Percentiles rank a stretch among this genome's conserved stretches.
phyloP scores from a whole-genome alignment of 1,140 invertebrate genomes.

The Pissodes strobi region DNA sequence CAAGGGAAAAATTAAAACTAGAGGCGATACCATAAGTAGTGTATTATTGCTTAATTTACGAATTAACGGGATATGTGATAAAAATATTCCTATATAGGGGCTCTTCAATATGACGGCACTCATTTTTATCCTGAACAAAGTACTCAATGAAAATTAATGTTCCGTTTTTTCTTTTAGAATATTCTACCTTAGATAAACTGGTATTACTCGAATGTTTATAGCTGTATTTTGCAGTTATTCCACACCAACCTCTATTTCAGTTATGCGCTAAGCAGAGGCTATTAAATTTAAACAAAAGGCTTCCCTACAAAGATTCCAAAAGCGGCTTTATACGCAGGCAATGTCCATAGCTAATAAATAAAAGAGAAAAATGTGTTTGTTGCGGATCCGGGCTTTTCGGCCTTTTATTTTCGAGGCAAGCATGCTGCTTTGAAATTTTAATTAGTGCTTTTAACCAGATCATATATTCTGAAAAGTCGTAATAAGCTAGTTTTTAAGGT shows the following conservation, averaged over 20 bases:
- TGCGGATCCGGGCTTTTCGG: constrained; percentile 9
- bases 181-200: too few relatives aligned
- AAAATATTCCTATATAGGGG: too few relatives aligned
- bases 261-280: background rate
- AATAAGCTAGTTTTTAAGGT: too few relatives aligned
- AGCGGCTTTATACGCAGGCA: constrained; percentile 4
- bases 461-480: too few relatives aligned
- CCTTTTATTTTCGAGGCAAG: background rate
- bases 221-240: background rate
- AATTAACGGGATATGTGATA: too few relatives aligned
- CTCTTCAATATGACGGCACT: too few relatives aligned
- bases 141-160: too few relatives aligned
- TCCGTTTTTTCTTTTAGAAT: too few relatives aligned
- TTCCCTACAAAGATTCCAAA: constrained; percentile 2
- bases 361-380: constrained; percentile 20
- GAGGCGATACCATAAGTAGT: too few relatives aligned
- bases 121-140: too few relatives aligned
- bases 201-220: background rate
- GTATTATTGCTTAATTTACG: too few relatives aligned
- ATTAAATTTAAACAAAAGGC: constrained; percentile 10
- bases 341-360: constrained; percentile 17
- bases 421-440: constrained; percentile 11
- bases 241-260: background rate
- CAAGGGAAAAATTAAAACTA: too few relatives aligned
- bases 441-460: constrained; percentile 8